Evolutionary conservation across 2,888 invertebrate species (phyloP).

Genomic region (Apodemia zela): DNA sequence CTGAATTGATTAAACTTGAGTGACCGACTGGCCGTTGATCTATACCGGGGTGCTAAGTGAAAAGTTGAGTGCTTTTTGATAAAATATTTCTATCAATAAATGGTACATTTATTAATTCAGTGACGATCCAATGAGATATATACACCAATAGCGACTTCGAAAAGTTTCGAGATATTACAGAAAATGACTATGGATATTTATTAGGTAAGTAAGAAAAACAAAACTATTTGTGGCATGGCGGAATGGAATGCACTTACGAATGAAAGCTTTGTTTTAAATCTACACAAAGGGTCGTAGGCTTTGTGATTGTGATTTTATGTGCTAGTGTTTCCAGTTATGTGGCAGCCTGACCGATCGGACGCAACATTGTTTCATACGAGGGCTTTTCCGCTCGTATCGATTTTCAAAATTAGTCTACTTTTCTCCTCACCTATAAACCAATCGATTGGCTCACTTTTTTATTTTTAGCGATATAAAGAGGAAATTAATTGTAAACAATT

Average conservation of each 20-base stretch:
- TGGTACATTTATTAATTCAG: background rate
- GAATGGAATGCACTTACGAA: constrained; percentile 46
- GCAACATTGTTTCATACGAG: constrained; percentile 31
- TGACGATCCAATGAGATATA: background rate
- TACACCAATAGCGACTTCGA: background rate
- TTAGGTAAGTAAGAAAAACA: constrained; percentile 47
- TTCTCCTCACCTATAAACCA: too few relatives aligned
- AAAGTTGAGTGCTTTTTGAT: background rate
- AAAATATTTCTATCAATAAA: background rate
- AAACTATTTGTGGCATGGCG: constrained; percentile 36
- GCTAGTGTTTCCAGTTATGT: constrained; percentile 24
- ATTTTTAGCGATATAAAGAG: too few relatives aligned
- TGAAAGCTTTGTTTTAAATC: constrained; percentile 38
- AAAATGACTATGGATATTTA: constrained; percentile 55
- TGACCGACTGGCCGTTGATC: background rate
- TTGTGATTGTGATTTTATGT: constrained; percentile 24
- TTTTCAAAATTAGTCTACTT: too few relatives aligned
- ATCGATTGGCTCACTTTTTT: too few relatives aligned
- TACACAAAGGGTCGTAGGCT: constrained; percentile 28
- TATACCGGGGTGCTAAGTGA: constrained; percentile 1
- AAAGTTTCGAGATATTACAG: background rate
- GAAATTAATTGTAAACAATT: too few relatives aligned
- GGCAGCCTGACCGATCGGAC: constrained; percentile 24
- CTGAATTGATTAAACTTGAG: background rate
- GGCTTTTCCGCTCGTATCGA: background rate